Evolutionary conservation across 2,113 vertebrate genomes (phyloP).

Genomic region (Mugil cephalus): DNA sequence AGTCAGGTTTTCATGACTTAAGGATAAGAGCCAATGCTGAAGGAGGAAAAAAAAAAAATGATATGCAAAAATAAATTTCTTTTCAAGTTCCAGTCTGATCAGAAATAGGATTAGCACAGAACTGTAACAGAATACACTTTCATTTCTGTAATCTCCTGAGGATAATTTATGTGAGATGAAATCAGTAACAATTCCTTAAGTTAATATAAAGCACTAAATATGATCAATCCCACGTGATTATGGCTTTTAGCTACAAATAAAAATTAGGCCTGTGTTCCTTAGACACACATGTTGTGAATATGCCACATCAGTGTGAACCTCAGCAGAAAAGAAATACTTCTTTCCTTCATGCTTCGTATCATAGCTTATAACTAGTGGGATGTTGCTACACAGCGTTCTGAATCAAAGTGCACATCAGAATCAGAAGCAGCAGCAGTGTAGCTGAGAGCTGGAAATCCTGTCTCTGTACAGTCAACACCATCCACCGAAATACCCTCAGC

Average conservation of each 20-base stretch:
- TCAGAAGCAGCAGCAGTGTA: neutral
- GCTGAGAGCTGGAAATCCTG: conserved; percentile 18
- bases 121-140: neutral
- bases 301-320: neutral
- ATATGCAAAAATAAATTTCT: neutral
- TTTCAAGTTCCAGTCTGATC: neutral
- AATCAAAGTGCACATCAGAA: conserved; percentile 22
- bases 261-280: neutral
- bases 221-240: neutral
- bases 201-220: conserved; percentile 5
- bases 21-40: neutral
- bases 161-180: conserved; percentile 3
- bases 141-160: neutral
- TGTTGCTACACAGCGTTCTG: conserved; percentile 12
- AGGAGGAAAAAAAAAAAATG: neutral
- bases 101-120: neutral
- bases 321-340: conserved; percentile 7
- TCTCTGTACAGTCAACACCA: conserved; percentile 8
- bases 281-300: neutral
- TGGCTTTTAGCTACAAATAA: neutral
- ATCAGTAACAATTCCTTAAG: neutral
- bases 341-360: conserved; percentile 6
- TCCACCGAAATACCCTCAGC: conserved; percentile 15
- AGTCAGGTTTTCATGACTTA: neutral
- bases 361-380: conserved; percentile 29